Base-by-base conservation (phyloP, 1,140 invertebrate species). In the Zophobas morio region DNA sequence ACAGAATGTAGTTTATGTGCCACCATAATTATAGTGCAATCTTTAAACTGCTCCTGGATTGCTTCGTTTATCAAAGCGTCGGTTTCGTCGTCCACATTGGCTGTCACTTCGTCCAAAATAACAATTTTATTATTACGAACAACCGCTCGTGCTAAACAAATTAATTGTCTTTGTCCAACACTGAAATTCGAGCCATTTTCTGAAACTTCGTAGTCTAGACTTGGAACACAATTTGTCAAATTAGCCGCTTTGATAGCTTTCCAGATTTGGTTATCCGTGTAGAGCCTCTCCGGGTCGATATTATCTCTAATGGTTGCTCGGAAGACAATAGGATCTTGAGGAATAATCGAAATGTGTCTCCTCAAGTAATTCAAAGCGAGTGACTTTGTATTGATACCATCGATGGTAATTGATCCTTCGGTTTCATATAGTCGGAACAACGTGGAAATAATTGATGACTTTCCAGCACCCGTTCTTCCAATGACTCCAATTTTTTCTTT, bases 261-360 rank as follows among this genome's bases (percentile, higher is more conserved):
- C 96, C 96, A 97, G 0, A 97, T 85, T 82, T 95, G 80, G 85
- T 90, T 88, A 82, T 97, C 95, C 42, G 86, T 86, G 81, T 93
- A 92, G 33, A 88, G 84, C 78, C 92, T 89, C 82, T 96, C 96
- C 0, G 96, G 96, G 88, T 97, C 96, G 78, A 98, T 88, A 86
- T 98, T 97, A 81, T 92, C 93, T 20, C 96, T 89, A 70, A 97
- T 83, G 5, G 91, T 91, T 0, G 94, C 95, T 0, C 94, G 93
- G 84, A 97, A 97, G 0, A 97, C 84, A 6, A 97, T 92, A 0
- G 96, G 95, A 80, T 94, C 94, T 86, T 97, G 94, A 0, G 94
- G 94, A 77, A 96, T 95, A 34, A 95, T 94, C 34, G 94, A 93
- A 37, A 96, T 90, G 77, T 91, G 90, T 32, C 89, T 89, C 3